A percentile compares a stretch with the other conserved stretches of the same genome.
phyloP scores from a whole-genome alignment of 2,113 vertebrate species.

The Pavo muticus region DNA sequence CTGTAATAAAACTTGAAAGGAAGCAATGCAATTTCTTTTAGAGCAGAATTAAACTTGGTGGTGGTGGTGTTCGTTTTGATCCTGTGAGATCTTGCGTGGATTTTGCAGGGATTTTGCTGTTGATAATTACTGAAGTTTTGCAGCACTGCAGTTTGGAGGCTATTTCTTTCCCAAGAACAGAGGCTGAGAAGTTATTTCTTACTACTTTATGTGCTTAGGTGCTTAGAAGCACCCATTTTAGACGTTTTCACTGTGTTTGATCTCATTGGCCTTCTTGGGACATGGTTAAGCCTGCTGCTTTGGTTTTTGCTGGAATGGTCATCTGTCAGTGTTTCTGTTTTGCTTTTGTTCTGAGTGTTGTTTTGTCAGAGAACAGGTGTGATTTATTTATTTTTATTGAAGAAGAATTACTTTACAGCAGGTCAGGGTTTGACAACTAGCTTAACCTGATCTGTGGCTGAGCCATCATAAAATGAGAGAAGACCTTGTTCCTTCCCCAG shows the following conservation, averaged over 20 bases:
- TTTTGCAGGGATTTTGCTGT: neutral
- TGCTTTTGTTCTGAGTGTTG: neutral
- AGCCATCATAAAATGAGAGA: neutral
- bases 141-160: constrained; percentile 18
- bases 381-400: neutral
- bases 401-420: constrained; percentile 28
- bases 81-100: neutral
- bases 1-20: constrained; percentile 38
- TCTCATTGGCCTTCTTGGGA: neutral
- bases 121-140: neutral
- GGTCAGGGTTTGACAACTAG: neutral
- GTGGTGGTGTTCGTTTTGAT: neutral
- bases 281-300: neutral
- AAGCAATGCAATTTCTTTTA: neutral
- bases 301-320: neutral
- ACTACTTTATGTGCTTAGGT: neutral
- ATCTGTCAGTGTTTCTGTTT: neutral
- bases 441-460: constrained; percentile 17
- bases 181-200: neutral
- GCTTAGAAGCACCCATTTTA: neutral
- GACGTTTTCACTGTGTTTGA: neutral
- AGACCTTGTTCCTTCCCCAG: neutral
- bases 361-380: neutral
- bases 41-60: neutral
- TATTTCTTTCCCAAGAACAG: neutral